Evolutionary conservation across 1,140 invertebrate genomes (phyloP).

Genomic region (Sitobion miscanthi): DNA sequence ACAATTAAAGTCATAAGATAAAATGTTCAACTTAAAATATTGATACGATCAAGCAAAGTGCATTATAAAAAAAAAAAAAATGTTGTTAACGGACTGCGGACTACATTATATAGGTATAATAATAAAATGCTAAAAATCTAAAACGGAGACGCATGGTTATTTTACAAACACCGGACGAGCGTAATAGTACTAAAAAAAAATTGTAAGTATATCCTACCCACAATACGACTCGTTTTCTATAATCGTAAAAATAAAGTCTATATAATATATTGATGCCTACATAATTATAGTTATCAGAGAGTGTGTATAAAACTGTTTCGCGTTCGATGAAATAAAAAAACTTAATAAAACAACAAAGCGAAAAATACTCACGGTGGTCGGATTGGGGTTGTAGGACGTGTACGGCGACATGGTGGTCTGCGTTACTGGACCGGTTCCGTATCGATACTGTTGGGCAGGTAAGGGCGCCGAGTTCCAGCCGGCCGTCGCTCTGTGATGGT

Average conservation of each 20-base stretch:
- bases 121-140: no score
- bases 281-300: background rate
- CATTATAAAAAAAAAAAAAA: background rate
- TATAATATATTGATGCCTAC: background rate
- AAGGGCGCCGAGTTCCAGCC: conserved; percentile 44
- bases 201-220: background rate
- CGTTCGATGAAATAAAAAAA: background rate
- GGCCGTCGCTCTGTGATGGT: conserved; percentile 43
- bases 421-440: conserved; percentile 40
- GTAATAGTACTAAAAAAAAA: background rate
- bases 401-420: conserved; percentile 53
- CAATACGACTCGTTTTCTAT: background rate
- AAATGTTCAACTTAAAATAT: background rate
- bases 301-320: background rate
- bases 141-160: background rate
- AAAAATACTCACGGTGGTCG: conserved; percentile 35
- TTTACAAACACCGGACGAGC: background rate
- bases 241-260: no score
- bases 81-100: background rate
- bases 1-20: background rate
- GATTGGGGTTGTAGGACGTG: conserved; percentile 46
- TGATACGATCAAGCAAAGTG: background rate
- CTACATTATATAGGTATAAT: background rate
- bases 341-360: background rate
- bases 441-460: conserved; percentile 48